Conservation (phyloP, 2,888 invertebrate genomes). For the Liodrosophila aerea region DNA sequence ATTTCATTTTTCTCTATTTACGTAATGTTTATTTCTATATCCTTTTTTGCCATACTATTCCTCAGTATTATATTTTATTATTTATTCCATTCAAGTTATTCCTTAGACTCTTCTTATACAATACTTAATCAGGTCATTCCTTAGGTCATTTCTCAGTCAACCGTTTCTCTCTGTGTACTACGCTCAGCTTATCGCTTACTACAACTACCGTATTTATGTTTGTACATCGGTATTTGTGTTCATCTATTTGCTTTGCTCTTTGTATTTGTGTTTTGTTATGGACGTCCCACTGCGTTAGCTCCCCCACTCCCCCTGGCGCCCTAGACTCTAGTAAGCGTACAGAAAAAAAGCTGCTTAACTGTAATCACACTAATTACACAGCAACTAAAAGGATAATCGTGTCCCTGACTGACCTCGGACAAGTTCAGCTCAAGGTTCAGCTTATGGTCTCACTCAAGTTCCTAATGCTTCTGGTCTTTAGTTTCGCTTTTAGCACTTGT, state of each 20-base stretch:
- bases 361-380: constrained; percentile 73
- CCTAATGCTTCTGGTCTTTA: constrained; percentile 20
- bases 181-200: constrained; percentile 18
- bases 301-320: constrained; percentile 1
- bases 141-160: too few species aligned
- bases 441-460: constrained; percentile 7
- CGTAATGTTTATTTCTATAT: too few species aligned
- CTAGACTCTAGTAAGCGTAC: background rate
- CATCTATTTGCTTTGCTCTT: constrained; percentile 4
- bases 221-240: constrained; percentile 6
- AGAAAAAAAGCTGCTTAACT: constrained; percentile 47
- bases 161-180: too few species aligned
- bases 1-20: too few species aligned
- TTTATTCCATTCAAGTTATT: too few species aligned
- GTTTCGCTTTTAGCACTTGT: background rate
- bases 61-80: too few species aligned
- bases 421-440: constrained; percentile 20
- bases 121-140: too few species aligned
- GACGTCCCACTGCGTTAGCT: constrained; percentile 28
- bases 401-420: constrained; percentile 56
- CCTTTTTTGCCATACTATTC: too few species aligned
- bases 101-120: too few species aligned
- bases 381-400: constrained; percentile 79
- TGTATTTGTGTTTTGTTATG: constrained; percentile 10
- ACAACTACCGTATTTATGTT: constrained; percentile 6